Conservation (phyloP, 2,888 invertebrate species). For the Oscheius sp. region DNA sequence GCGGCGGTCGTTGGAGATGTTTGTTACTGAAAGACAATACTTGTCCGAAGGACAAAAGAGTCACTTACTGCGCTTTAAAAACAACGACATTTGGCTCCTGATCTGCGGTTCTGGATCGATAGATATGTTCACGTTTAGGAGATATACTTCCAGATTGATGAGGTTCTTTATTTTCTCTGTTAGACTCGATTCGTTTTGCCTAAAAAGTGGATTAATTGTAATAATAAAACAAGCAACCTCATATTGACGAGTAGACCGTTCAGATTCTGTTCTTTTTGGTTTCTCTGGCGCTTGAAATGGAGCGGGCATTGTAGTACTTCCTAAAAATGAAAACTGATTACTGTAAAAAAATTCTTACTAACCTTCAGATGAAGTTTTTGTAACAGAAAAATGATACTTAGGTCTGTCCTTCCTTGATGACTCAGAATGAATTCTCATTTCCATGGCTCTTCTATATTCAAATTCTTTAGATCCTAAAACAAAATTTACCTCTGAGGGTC, state of each 20-base stretch:
- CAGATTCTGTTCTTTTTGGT: not conserved
- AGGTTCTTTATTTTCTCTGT: conserved; percentile 9
- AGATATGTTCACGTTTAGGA: conserved; percentile 19
- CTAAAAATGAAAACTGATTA: not conserved
- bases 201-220: not conserved
- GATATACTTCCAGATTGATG: not conserved
- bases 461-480: not conserved
- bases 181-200: not conserved
- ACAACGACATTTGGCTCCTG: conserved; percentile 3
- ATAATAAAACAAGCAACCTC: not conserved
- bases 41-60: not conserved
- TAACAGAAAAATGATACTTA: conserved; percentile 8
- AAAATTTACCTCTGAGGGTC: not conserved
- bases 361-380: conserved; percentile 23
- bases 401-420: conserved; percentile 16
- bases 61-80: conserved; percentile 18
- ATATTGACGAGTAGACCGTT: not conserved
- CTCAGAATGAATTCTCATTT: conserved; percentile 11
- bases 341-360: not conserved
- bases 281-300: not conserved
- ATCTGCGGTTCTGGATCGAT: conserved; percentile 1
- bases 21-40: conserved; percentile 15
- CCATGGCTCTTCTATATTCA: not conserved
- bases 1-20: conserved; percentile 27
- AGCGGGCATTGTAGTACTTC: not conserved